A percentile compares a stretch with the other conserved stretches of the same genome.
Evolutionary conservation across 2,888 invertebrate species (phyloP).

Genomic region (Apamea crenata): DNA sequence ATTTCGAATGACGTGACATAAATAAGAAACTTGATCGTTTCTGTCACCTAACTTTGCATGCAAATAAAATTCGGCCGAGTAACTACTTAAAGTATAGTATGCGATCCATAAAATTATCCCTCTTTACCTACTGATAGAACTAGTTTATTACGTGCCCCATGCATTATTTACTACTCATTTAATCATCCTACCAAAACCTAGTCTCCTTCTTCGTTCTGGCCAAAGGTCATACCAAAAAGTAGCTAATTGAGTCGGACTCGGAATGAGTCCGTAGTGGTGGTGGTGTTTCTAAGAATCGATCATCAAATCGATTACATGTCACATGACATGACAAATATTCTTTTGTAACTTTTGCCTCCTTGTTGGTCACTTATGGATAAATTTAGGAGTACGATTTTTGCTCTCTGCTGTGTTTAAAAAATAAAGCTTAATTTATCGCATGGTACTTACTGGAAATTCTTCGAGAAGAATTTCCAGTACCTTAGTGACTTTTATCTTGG

Average conservation of each 20-base stretch:
- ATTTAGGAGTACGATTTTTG: background rate
- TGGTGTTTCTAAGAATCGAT: slow-evolving; percentile 34
- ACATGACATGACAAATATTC: background rate
- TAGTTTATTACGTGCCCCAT: background rate
- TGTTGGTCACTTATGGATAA: background rate
- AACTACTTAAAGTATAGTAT: background rate
- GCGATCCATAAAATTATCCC: background rate
- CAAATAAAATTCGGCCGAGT: slow-evolving; percentile 5
- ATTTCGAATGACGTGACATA: slow-evolving; percentile 8
- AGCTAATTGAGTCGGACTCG: slow-evolving; percentile 44
- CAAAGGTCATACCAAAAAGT: slow-evolving; percentile 55
- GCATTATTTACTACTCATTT: background rate
- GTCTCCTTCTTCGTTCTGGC: slow-evolving; percentile 28
- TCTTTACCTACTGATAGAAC: no score
- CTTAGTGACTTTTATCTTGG: background rate
- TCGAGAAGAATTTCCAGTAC: background rate
- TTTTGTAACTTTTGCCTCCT: background rate
- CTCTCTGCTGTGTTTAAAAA: background rate
- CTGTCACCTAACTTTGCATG: slow-evolving; percentile 4
- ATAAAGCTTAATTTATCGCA: background rate
- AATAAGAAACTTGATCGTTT: slow-evolving; percentile 17
- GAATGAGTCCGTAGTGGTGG: slow-evolving; percentile 40
- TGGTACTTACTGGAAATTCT: background rate
- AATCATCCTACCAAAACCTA: slow-evolving; percentile 8
- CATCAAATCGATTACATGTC: slow-evolving; percentile 27